Conservation (phyloP, 2,888 invertebrate species). For the Drosophila leonis region DNA sequence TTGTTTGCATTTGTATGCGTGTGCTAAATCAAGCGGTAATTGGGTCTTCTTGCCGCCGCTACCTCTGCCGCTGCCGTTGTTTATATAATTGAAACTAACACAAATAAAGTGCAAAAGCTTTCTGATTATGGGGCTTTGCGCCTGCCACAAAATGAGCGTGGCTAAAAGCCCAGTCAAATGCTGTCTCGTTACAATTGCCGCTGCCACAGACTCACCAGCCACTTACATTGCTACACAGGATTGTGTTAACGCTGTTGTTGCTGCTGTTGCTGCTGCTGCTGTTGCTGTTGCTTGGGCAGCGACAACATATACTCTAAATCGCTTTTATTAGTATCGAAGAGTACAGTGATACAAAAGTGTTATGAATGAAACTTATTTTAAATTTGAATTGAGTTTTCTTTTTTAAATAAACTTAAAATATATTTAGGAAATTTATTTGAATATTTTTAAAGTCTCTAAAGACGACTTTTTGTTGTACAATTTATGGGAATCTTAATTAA, state of each 20-base stretch:
- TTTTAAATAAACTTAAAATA: neutral
- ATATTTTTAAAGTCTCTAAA: neutral
- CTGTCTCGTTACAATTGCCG: conserved; percentile 29
- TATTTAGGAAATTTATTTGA: neutral
- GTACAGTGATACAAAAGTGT: conserved; percentile 26
- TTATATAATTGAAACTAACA: conserved; percentile 80
- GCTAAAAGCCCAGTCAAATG: conserved; percentile 55
- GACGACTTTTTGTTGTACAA: too few species aligned
- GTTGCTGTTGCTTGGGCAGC: conserved; percentile 1
- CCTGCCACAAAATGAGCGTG: conserved; percentile 71
- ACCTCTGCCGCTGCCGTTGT: conserved; percentile 42
- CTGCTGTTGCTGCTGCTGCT: neutral
- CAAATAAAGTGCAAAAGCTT: conserved; percentile 81
- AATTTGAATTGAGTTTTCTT: neutral
- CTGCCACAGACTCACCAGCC: conserved; percentile 12
- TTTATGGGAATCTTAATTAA: too few species aligned
- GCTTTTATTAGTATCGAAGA: neutral
- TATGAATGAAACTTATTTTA: neutral
- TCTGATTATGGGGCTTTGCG: conserved; percentile 79
- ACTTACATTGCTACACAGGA: neutral
- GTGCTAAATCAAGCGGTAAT: conserved; percentile 79
- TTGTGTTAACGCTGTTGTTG: conserved; percentile 19
- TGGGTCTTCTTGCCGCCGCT: conserved; percentile 64
- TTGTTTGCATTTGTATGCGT: conserved; percentile 69
- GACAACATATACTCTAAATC: conserved; percentile 8